Evolutionary conservation across 2,888 invertebrate genomes (phyloP).

Genomic region (Acanthosepion esculentum): DNA sequence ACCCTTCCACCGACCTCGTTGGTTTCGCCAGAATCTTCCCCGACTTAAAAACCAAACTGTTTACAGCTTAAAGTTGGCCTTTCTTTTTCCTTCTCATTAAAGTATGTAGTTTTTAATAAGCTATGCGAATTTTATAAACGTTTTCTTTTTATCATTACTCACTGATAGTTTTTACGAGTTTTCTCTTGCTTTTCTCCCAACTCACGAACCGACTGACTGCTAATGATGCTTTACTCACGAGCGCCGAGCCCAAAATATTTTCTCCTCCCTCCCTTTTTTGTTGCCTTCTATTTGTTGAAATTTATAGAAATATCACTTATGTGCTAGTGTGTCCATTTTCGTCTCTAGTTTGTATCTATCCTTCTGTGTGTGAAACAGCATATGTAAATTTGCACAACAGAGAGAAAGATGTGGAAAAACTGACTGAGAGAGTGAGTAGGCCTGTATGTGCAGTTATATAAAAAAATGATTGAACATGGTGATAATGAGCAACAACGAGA

Average conservation of each 20-base stretch:
- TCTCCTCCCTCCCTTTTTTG: not conserved
- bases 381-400: not conserved
- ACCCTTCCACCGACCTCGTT: not conserved
- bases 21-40: not conserved
- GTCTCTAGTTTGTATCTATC: not conserved
- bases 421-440: too few species aligned
- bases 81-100: not conserved
- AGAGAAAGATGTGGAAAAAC: too few species aligned
- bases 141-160: not conserved
- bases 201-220: not conserved
- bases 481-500: not conserved
- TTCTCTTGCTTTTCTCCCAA: not conserved
- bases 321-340: not conserved
- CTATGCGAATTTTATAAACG: not conserved
- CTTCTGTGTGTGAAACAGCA: not conserved
- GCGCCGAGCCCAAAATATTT: not conserved
- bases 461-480: not conserved
- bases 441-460: too few species aligned
- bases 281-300: slow-evolving; percentile 18
- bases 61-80: not conserved
- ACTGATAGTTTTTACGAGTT: not conserved
- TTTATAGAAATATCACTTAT: not conserved
- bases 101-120: not conserved
- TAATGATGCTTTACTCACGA: not conserved
- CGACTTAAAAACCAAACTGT: not conserved